Evolutionary conservation across 2,888 invertebrate species (phyloP), one percentile per base, ranked within the genome.

Genomic region (Tetranychus piercei): DNA sequence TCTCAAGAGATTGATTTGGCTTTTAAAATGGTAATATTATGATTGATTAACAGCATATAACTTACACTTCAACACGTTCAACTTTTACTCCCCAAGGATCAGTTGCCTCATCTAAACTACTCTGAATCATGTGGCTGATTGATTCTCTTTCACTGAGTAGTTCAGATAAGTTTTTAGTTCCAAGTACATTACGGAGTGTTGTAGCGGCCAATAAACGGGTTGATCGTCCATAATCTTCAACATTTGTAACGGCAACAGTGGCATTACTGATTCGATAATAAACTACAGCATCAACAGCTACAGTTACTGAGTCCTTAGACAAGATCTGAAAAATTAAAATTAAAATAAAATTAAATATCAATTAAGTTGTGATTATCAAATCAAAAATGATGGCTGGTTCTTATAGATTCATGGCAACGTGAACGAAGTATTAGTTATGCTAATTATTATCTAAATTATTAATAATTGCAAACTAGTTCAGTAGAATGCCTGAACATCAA

Each of bases 81-180:
- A 94, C 93, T 84, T 94, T 94, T 81, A 94, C 93, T 90, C 93
- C 93, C 93, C 94, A 94, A 20, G 90, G 89, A 81, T 92, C 92
- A 8, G 93, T 93, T 1, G 92, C 93, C 81, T 92, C 92, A 81
- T 93, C 93, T 78, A 94, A 83, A 43, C 90, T 87, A 73, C 88
- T 83, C 82, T 93, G 92, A 93, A 95, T 94, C 78, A 89, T 88
- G 81, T 90, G 90, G 72, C 93, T 92, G 80, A 97, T 90, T 77
- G 91, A 91, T 83, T 94, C 94, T 77, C 97, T 87, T 82, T 97
- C 96, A 82, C 93, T 92, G 74, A 97, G 87, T 80, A 99, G 95
- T 85, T 97, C 96, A 80, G 94, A 91, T 78, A 99, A 87, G 75
- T 92, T 93, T 79, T 94, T 87, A 74, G 95, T 97, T 77, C 97